These are phyloP conservation scores for Parazoanthus darwini DNA, from an alignment of 92 coral and sea anemone species.

Conservation along the genomic window DNA sequence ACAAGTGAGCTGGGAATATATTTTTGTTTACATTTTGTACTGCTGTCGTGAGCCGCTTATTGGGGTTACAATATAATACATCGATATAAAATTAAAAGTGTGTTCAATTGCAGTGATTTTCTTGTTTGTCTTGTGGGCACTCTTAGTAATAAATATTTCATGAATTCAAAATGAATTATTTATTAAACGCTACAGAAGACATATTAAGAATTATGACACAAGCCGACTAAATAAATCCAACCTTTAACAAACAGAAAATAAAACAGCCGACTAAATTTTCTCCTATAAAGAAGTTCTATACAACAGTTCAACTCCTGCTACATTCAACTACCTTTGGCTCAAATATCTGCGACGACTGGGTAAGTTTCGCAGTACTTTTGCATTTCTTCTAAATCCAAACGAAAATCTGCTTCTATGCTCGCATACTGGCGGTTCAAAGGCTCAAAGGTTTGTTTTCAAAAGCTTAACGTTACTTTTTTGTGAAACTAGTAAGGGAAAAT, in stretches of 20 bases:
- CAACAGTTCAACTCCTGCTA: neutral
- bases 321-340: neutral
- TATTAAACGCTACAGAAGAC: neutral
- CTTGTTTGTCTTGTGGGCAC: neutral
- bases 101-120: neutral
- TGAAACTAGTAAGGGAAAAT: neutral
- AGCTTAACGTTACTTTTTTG: no score
- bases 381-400: neutral
- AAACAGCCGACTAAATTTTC: neutral
- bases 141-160: neutral
- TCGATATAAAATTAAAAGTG: no score
- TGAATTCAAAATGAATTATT: neutral
- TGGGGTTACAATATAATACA: neutral
- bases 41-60: neutral
- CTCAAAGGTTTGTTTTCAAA: neutral
- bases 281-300: neutral
- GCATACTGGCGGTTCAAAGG: neutral
- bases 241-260: neutral
- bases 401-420: neutral
- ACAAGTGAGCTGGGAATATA: neutral
- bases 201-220: neutral
- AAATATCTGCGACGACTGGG: neutral
- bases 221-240: neutral
- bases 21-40: neutral
- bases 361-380: neutral